Evolutionary conservation across 1,140 invertebrate genomes (phyloP), one percentile per base, ranked within the genome.

Genomic region (Anoplophora glabripennis): DNA sequence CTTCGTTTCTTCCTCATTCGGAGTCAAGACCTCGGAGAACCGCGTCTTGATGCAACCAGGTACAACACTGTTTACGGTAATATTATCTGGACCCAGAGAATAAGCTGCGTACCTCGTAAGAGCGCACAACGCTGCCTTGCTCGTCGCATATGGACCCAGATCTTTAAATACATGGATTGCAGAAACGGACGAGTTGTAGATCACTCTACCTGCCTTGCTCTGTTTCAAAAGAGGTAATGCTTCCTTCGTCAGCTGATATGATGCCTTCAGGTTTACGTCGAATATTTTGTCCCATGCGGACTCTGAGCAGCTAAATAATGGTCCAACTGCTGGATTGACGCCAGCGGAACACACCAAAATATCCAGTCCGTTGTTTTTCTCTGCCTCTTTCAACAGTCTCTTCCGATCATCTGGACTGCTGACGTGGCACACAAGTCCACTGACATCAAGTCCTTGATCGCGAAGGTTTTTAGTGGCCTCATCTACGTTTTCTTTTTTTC

Each of bases 331-430:
- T 10, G 96, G 95, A 82, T 96, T 99, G 2, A 87, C 88, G 41
- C 91, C 96, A 45, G 94, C 95, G 83, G 98, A 99, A 9, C 93
- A 96, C 3, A 99, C 87, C 3, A 99, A 76, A 71, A 98, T 95
- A 79, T 98, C 94, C 35, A 99, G 81, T 33, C 89, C 88, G 14
- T 94, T 94, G 79, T 89, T 94, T 74, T 89, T 86, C 12, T 83
- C 76, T 34, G 73, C 67, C 58, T 42, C 79, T 57, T 91, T 77
- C 67, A 98, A 84, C 4, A 98, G 78, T 65, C 84, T 84, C 72
- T 84, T 79, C 64, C 94, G 82, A 66, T 98, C 89, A 59, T 89
- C 84, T 40, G 81, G 74, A 68, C 92, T 90, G 1, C 79, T 83
- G 21, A 98, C 93, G 79, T 98, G 94, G 69, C 94, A 98, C 28